phyloP scores from a whole-genome alignment of 2,888 invertebrate species.

The Spilarctia lutea region DNA sequence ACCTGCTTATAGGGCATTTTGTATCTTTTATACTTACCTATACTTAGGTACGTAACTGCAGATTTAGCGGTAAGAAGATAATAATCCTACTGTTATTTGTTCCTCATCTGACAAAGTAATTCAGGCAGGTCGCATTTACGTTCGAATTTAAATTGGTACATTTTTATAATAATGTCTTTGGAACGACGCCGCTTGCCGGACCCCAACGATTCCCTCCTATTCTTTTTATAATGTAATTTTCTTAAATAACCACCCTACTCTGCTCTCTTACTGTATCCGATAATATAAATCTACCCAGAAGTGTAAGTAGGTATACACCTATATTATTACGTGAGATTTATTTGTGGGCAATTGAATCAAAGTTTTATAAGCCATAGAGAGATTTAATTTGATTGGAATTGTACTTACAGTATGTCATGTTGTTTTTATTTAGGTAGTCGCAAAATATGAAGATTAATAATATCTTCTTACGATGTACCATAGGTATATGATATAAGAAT shows the following conservation, averaged over 20 bases:
- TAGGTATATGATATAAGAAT: too few relatives aligned
- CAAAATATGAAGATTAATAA: not conserved
- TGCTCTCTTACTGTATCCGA: slow-evolving; percentile 58
- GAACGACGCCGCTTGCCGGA: slow-evolving; percentile 65
- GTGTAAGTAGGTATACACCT: not conserved
- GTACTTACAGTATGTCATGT: not conserved
- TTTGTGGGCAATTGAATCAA: slow-evolving; percentile 16
- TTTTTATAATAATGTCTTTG: slow-evolving; percentile 80
- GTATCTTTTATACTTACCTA: too few relatives aligned
- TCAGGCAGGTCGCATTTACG: slow-evolving; percentile 66
- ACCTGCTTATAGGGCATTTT: too few relatives aligned
- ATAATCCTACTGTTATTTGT: slow-evolving; percentile 18
- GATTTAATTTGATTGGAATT: too few relatives aligned
- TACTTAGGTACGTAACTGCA: not conserved
- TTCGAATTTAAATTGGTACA: slow-evolving; percentile 83
- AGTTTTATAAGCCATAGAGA: not conserved
- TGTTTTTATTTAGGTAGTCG: not conserved
- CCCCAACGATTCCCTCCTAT: slow-evolving; percentile 69
- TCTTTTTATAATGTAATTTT: slow-evolving; percentile 84
- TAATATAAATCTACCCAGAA: slow-evolving; percentile 47
- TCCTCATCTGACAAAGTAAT: slow-evolving; percentile 36
- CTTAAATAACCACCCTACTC: slow-evolving; percentile 78
- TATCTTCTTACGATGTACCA: not conserved
- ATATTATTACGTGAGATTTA: slow-evolving; percentile 34
- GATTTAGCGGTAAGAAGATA: not conserved